Evolutionary conservation across 1,140 invertebrate species (phyloP), one percentile per base, ranked within the genome.

Genomic region (Drosophila nannoptera): DNA sequence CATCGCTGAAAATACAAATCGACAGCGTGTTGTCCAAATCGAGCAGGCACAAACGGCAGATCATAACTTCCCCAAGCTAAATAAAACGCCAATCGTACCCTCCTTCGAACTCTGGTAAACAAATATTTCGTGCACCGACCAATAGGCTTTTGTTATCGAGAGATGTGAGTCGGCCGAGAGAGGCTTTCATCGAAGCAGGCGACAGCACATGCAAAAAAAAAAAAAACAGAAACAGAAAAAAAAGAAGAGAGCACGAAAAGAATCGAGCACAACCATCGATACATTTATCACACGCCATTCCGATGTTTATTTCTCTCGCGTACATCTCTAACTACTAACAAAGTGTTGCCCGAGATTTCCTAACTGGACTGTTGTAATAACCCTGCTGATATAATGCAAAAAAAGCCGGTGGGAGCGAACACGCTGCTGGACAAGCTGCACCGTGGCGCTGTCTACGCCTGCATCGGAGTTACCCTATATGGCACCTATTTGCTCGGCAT

Each of bases 401-500:
- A 89, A 52, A 87, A 86, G 66, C 81, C 84, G 22, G 56, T 89
- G 5, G 74, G 73, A n/a, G 74, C 69, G 5, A 90, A 69, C 73
- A 53, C 77, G 7, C 63, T 90, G 52, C 46, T 91, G 45, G 90
- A 91, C 63, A 89, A 87, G 75, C 63, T 91, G 42, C 91, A 91
- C 69, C 90, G 89, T 60, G 90, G 90, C 43, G 88, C 89, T 40
- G 91, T 91, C 7, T 88, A 84, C 31, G 87, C 89, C 32, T 91
- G 91, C 76, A 83, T 91, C 32, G 90, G 86, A 7, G 78, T 90
- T 16, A 91, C 91, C 60, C 38, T 91, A 5, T 89, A 87, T 75
- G 91, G 90, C 33, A 84, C 86, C 9, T 82, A 86, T 31, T 40
- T 90, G 55, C 61, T 91, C n/a, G 90, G 88, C 11, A 73, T 88